Percentiles rank a stretch among this genome's conserved stretches.
Conservation (phyloP, 2,888 invertebrate species). For the Odontocolon sp. region DNA sequence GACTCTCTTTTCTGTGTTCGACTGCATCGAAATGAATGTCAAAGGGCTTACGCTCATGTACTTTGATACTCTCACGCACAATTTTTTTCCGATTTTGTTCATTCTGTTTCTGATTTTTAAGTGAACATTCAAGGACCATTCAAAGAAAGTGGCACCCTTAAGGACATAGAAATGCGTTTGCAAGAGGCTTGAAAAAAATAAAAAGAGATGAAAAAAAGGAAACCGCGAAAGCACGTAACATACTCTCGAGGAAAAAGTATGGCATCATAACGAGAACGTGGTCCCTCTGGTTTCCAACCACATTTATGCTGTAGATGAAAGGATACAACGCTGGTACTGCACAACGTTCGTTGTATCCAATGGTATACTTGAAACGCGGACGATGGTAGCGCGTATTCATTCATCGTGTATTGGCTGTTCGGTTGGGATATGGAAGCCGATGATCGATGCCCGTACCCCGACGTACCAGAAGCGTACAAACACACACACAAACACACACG, state of each 20-base stretch:
- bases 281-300: conserved; percentile 55
- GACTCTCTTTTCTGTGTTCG: no score
- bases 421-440: conserved; percentile 47
- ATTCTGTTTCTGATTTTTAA: no score
- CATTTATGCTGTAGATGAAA: conserved; percentile 46
- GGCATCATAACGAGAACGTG: conserved; percentile 18
- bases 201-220: conserved; percentile 36
- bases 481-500: conserved; percentile 34
- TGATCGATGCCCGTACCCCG: conserved; percentile 51
- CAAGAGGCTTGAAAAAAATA: no score
- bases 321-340: not conserved
- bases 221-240: conserved; percentile 48
- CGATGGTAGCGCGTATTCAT: conserved; percentile 52
- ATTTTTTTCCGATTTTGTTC: no score
- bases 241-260: conserved; percentile 28
- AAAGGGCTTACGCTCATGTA: no score
- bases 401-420: conserved; percentile 49
- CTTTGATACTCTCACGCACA: no score
- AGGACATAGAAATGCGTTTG: no score
- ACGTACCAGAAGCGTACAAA: conserved; percentile 15
- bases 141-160: no score
- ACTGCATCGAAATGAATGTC: no score
- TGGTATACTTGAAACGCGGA: conserved; percentile 44
- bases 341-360: conserved; percentile 2
- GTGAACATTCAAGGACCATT: no score